Evolutionary conservation across 2,888 invertebrate genomes (phyloP).

Genomic region (Laothoe populi): DNA sequence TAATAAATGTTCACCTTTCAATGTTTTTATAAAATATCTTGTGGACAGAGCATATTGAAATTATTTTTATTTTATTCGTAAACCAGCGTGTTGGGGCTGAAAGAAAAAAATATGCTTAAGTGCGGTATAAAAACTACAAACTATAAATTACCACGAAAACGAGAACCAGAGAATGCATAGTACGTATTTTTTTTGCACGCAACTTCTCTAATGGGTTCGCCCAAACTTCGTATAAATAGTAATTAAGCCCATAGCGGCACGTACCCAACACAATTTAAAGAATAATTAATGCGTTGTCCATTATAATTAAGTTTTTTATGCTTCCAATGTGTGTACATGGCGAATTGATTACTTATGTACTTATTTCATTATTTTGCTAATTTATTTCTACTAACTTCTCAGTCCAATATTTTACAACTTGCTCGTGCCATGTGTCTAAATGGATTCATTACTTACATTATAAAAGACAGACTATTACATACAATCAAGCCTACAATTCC

Average conservation of each 20-base stretch:
- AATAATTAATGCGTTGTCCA: slow-evolving; percentile 10
- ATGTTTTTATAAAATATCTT: neutral
- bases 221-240: neutral
- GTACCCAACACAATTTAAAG: slow-evolving; percentile 4
- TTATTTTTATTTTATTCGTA: too few relatives aligned
- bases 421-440: too few relatives aligned
- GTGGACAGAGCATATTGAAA: neutral
- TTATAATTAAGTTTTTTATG: slow-evolving; percentile 8
- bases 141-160: neutral
- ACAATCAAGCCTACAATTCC: too few relatives aligned
- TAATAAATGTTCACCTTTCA: neutral
- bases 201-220: slow-evolving; percentile 7
- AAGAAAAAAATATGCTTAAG: too few relatives aligned
- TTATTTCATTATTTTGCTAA: neutral
- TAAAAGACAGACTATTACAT: neutral
- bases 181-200: slow-evolving; percentile 11
- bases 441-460: too few relatives aligned
- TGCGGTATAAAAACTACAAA: neutral
- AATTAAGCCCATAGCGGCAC: slow-evolving; percentile 14
- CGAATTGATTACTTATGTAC: slow-evolving; percentile 1
- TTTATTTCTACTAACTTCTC: neutral
- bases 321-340: neutral
- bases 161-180: neutral
- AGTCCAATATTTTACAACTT: neutral
- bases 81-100: too few relatives aligned